Conservation (phyloP, 2,888 invertebrate species). For the Trachelus stipa region DNA sequence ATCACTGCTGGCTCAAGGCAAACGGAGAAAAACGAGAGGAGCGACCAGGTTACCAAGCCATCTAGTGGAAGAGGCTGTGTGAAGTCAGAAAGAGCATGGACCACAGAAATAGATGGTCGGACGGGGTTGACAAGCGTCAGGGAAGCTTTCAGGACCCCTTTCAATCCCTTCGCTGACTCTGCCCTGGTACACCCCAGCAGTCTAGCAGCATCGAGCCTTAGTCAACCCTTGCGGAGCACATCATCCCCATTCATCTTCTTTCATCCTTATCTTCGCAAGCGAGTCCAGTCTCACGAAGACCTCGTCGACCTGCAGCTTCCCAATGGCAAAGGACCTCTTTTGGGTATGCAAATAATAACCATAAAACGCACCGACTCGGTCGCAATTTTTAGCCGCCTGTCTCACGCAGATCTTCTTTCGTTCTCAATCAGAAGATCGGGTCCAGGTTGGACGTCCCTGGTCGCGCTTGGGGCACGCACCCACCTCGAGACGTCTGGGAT, state of each 20-base stretch:
- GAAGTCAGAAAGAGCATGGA: background rate
- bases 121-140: background rate
- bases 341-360: background rate
- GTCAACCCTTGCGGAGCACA: background rate
- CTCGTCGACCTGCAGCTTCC: background rate
- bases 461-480: background rate
- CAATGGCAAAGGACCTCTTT: background rate
- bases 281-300: background rate
- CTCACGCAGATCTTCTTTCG: background rate
- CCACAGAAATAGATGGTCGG: background rate
- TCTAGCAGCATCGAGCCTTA: background rate
- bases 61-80: background rate
- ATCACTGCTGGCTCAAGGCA: background rate
- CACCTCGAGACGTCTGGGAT: background rate
- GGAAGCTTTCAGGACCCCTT: background rate
- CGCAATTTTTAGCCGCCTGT: background rate
- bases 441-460: background rate
- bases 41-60: background rate
- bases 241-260: background rate
- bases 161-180: background rate
- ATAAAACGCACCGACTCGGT: background rate
- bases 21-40: background rate
- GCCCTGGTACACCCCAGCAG: background rate
- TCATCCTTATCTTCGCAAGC: background rate
- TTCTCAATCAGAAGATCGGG: background rate